Percentiles rank a stretch among this genome's conserved stretches.
These are phyloP conservation scores for Neoascia interrupta DNA, from an alignment of 2,888 invertebrate genomes.

Conservation along the genomic window DNA sequence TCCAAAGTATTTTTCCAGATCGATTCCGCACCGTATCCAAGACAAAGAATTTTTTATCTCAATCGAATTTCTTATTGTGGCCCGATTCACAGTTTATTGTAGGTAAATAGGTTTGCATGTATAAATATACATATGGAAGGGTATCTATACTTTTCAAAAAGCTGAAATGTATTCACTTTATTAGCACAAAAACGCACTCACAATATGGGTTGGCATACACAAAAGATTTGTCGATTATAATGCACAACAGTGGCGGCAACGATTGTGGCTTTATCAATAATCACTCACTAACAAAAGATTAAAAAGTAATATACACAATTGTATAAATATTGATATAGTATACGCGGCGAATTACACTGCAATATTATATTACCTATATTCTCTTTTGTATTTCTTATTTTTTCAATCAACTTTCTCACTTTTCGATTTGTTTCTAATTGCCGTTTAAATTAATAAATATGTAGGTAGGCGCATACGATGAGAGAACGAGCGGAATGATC, in stretches of 20 bases:
- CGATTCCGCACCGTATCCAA: conserved; percentile 4
- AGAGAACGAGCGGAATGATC: too few species aligned
- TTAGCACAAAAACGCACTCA: conserved; percentile 38
- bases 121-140: too few species aligned
- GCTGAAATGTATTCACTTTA: neutral
- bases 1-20: conserved; percentile 9
- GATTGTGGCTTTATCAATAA: conserved; percentile 55
- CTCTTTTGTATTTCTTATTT: neutral
- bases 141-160: too few species aligned
- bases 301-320: conserved; percentile 28
- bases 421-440: conserved; percentile 15
- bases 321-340: too few species aligned
- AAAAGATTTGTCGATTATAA: conserved; percentile 8
- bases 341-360: conserved; percentile 33
- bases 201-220: too few species aligned
- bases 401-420: conserved; percentile 2
- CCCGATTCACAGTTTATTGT: too few species aligned
- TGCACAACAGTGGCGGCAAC: conserved; percentile 36
- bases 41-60: conserved; percentile 24
- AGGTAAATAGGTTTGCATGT: too few species aligned
- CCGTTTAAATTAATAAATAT: neutral
- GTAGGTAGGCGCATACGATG: too few species aligned
- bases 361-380: conserved; percentile 7
- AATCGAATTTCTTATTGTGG: conserved; percentile 12
- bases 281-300: conserved; percentile 47